Base-by-base conservation (phyloP, 2,797 vertebrate genomes). In the Sebastes diaconus region DNA sequence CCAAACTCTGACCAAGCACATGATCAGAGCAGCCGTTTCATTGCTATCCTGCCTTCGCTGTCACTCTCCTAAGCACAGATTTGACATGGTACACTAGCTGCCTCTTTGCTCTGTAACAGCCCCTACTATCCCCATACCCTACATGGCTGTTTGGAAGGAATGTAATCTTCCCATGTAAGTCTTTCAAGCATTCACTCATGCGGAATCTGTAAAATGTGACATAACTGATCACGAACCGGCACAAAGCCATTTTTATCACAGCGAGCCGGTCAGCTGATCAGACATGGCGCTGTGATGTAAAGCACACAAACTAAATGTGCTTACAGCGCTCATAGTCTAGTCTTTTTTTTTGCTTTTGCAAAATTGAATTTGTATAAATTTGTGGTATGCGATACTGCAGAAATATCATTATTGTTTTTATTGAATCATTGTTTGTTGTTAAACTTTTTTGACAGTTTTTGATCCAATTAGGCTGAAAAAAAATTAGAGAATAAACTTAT, bases 111-210 rank as follows among this genome's bases (percentile, higher is more conserved):
- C 77, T 67, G 77, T 71, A 63, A 87, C 54, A 82, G 39, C 73
- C 78, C 63, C 50, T 20, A 64, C 69, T 68, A 64, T 83, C 80
- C 79, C 81, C 79, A 83, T 75, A 81, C 85, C 73, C 57, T 25
- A 54, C 75, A 85, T 81, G 74, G 70, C 83, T 85, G 65, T 90
- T 86, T 88, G 77, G 85, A 84, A 85, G 82, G 80, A 84, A 85
- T 84, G 74, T 80, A 77, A 86, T 90, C 77, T 86, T 22, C 73
- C 76, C 81, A 76, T 84, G 74, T 84, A 79, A 82, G 84, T 84
- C 82, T 77, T 80, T 79, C 13, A 65, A 72, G 55, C 70, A 71
- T 73, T 80, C 78, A 75, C 83, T 80, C 7, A 6, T 80, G 70
- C 46, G 57, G 58, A 86, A 87, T 87, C 70, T 79, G 50, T 82